Percentiles rank a stretch among this genome's conserved stretches.
These are phyloP conservation scores for Theonella swinhoei DNA, from an alignment of 37 sponge, comb jelly and placozoan genomes.

Conservation along the genomic window DNA sequence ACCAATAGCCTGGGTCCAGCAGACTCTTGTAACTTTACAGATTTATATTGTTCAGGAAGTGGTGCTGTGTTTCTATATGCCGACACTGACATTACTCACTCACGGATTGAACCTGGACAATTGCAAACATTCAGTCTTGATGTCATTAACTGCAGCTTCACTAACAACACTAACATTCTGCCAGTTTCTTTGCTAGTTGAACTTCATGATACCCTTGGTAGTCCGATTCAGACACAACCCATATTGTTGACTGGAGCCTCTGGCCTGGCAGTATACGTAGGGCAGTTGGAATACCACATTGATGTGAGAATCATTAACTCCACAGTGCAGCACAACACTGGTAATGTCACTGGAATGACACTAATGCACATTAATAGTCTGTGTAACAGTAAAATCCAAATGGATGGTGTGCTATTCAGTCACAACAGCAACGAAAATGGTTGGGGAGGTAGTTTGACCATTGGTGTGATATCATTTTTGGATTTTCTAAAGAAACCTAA, in stretches of 20 bases:
- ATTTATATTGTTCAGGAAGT: neutral
- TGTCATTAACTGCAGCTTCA: neutral
- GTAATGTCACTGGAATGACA: neutral
- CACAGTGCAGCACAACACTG: neutral
- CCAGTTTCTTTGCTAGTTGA: neutral
- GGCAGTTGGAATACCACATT: neutral
- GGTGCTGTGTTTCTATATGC: neutral
- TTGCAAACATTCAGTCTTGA: too few relatives aligned
- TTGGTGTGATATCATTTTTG: neutral
- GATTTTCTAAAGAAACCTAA: neutral
- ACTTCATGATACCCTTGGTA: neutral
- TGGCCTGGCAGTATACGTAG: neutral
- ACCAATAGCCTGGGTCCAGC: neutral
- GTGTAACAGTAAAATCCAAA: neutral
- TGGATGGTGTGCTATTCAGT: neutral
- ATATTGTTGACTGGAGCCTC: neutral
- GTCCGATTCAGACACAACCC: neutral
- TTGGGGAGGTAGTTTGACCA: too few relatives aligned
- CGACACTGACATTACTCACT: neutral
- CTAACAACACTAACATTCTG: conserved; percentile 4
- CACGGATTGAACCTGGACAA: neutral
- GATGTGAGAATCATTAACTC: neutral
- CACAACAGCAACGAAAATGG: too few relatives aligned
- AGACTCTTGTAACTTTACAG: too few relatives aligned
- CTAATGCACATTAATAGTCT: conserved; percentile 10